Base-by-base conservation (phyloP, 2,113 vertebrate species). In the Quiscalus mexicanus region DNA sequence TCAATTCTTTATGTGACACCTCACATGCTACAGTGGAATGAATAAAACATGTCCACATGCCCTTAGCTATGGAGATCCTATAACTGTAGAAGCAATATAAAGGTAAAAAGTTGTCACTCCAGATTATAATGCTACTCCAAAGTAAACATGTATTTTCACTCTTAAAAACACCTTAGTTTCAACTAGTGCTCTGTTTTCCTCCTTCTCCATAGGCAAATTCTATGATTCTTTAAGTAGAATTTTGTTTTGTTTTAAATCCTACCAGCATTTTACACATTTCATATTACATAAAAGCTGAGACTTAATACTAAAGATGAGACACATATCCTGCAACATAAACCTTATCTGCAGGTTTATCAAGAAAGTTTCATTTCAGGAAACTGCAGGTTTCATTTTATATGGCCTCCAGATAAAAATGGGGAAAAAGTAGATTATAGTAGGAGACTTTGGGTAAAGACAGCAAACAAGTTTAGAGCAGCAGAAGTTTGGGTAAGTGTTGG, bases 131-230 rank as follows among this genome's bases (percentile, higher is more conserved):
- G 1, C 84, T 37, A 45, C 45, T 85, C 55, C 45, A 80, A 42
- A 89, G 58, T n/a, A 69, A 76, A 49, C 24, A 88, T 2, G 23
- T 44, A 52, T 45, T 87, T 63, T 35, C 20, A 52, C 5, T 6
- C 16, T 50, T 30, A 37, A 71, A 92, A 73, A 33, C 7, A 58
- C 42, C 56, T 89, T 67, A 9, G 13, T 78, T 74, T 55, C 11
- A 71, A 21, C 2, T 15, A 80, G 5, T 35, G 10, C 31, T 75
- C 21, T 5, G 55, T 44, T 62, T 0, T 0, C 8, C 6, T 4
- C 12, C 1, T 42, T 13, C 9, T 74, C 52, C 7, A 23, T 4
- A 45, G 30, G 15, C 11, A 37, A 77, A 33, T 74, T 89, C 37
- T 12, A 50, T 5, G 9, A 49, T 52, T 71, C 22, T 7, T 59